Base-by-base conservation (phyloP, 1,140 invertebrate species). In the Bombus soroeensis region DNA sequence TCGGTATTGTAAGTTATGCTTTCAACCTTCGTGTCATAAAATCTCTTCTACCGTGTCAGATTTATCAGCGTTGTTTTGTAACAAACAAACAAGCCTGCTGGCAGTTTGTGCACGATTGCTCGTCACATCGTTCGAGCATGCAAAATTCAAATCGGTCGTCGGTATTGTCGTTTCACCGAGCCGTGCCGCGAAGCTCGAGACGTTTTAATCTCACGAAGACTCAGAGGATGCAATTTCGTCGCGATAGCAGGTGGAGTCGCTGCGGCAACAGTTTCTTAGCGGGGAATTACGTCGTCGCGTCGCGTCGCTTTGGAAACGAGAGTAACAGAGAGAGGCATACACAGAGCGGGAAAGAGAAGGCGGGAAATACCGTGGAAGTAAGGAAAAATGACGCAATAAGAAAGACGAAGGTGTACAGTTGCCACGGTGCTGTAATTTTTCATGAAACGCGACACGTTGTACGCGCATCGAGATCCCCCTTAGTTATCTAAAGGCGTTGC, bases 131-230 rank as follows among this genome's bases (percentile, higher is more conserved):
- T 70, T 72, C 34, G n/a, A 53, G 66, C 80, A 81, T 86, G 66
- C 64, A 41, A 86, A 83, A 87, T 87, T 87, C 74, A 71, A 83
- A 87, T 87, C 75, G 81, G 43, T 78, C 81, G 57, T 32, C 34
- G 83, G 25, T 34, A 78, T 74, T 71, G 70, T 59, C 62, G 81
- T 74, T 85, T 59, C 72, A 18, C 37, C 47, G 68, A 18, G n/a
- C 32, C 47, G 62, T 57, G 39, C 25, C 68, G 71, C 66, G 81
- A 88, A 78, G 72, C 57, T 37, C 47, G 76, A 64, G 88, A 91
- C 86, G 77, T 91, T 92, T 91, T 91, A 91, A 92, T 92, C 90
- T 91, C 83, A 73, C 72, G 71, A 64, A 73, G 59, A 82, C 77
- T 81, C 81, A 43, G 84, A 85, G 78, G 89, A 83, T 84, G 88